Conservation (phyloP, 1,140 invertebrate species). For the Argopecten irradians region DNA sequence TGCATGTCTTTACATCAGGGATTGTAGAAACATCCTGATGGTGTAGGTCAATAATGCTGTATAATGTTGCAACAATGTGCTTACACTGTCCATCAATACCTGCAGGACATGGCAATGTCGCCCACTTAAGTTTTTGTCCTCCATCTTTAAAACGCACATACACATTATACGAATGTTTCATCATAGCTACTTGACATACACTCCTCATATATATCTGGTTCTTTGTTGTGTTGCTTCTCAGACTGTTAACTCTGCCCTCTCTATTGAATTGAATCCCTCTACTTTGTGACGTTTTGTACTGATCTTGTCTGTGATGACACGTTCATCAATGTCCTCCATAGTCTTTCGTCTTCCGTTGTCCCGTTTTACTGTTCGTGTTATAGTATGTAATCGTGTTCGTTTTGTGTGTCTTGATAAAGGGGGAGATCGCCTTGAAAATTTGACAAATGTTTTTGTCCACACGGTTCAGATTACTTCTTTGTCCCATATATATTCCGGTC, state of each 20-base stretch:
- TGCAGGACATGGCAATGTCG: conserved; percentile 43
- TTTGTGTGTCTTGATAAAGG: no score
- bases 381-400: no score
- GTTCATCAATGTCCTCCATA: conserved; percentile 23
- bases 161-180: conserved; percentile 25
- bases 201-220: conserved; percentile 25
- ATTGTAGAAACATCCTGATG: conserved; percentile 30
- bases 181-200: conserved; percentile 32
- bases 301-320: background rate
- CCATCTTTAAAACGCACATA: conserved; percentile 42
- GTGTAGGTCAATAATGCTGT: conserved; percentile 35
- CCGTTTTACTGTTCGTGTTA: no score
- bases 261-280: background rate
- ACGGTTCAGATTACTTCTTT: no score
- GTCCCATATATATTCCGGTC: no score
- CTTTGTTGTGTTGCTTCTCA: background rate
- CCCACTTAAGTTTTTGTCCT: conserved; percentile 33
- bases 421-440: no score
- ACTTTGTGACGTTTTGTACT: background rate
- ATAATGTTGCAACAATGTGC: conserved; percentile 39
- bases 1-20: conserved; percentile 34
- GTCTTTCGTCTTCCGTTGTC: no score
- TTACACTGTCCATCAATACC: conserved; percentile 42
- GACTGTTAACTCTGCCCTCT: conserved; percentile 8
- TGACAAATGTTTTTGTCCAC: no score